These are phyloP conservation scores for Temnopleurus reevesii DNA, from an alignment of 53 echinoderm and acorn worm species.

Conservation along the genomic window DNA sequence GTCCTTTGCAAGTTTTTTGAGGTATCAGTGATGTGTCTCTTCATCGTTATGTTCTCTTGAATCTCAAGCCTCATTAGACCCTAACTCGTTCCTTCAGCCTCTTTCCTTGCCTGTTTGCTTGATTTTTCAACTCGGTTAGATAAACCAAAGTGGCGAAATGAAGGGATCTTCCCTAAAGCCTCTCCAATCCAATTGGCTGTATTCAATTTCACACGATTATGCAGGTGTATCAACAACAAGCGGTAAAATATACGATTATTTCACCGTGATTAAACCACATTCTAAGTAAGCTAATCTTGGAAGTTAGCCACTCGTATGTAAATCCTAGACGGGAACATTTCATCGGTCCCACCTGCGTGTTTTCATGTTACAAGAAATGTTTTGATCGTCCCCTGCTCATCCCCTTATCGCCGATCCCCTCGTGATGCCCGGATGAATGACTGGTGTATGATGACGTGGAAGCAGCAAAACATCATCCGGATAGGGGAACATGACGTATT, in stretches of 20 bases:
- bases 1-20: background rate
- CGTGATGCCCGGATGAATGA: background rate
- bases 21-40: background rate
- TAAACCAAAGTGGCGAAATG: background rate
- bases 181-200: background rate
- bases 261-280: constrained; percentile 21
- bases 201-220: constrained; percentile 22
- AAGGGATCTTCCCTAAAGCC: background rate
- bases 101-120: background rate
- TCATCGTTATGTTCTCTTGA: background rate
- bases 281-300: background rate
- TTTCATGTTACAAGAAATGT: background rate
- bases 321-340: background rate
- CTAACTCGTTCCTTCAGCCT: background rate
- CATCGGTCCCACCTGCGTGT: background rate
- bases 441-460: background rate
- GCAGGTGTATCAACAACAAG: constrained; percentile 13
- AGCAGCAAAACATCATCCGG: background rate
- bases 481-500: background rate
- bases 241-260: background rate
- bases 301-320: background rate
- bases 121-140: constrained; percentile 18
- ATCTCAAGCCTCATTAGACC: background rate
- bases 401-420: background rate
- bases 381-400: background rate